Evolutionary conservation across 2,113 vertebrate genomes (phyloP), one percentile per base, ranked within the genome.

Genomic region (Synodontis membranacea): DNA sequence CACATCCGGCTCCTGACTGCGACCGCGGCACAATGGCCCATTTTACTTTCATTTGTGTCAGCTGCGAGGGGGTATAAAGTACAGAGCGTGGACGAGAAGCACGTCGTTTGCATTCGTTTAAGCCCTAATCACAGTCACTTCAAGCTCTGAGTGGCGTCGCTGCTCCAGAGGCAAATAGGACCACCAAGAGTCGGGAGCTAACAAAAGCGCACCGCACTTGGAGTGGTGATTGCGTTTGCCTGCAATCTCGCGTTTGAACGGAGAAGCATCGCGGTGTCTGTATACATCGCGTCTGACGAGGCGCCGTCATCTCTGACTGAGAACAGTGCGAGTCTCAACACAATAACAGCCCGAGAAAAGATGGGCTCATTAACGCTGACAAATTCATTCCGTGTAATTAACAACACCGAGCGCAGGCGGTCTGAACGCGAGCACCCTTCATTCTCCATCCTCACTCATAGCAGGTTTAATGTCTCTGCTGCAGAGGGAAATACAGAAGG

Each of bases 351-450:
- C 54, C 86, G 86, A 89, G 89, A 39, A 90, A 88, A 89, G 28
- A 64, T 42, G 28, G 39, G 74, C 64, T 58, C 50, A 85, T 91
- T 92, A 93, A 91, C 89, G 87, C 89, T 56, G 80, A 84, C 83
- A 83, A 83, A 90, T 92, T 93, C 93, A 93, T 93, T 75, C 70
- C 31, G 72, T 89, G 85, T 85, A 92, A 93, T 93, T 93, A 92
- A 84, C 80, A 86, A 74, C 31, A 76, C 83, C 58, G 72, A 66
- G 66, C 91, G 90, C 83, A 91, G 83, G 54, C 83, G 89, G 83
- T 90, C 88, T 86, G 90, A 50, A 62, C 56, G 90, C 83, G 74
- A 88, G 82, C 90, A 89, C 84, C 88, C 89, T 89, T 88, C 76
- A 44, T 37, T 90, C 48, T 88, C 91, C 25, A 79, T 21, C 31